Conservation (phyloP, 2,113 vertebrate species). For the Deroptyus accipitrinus region DNA sequence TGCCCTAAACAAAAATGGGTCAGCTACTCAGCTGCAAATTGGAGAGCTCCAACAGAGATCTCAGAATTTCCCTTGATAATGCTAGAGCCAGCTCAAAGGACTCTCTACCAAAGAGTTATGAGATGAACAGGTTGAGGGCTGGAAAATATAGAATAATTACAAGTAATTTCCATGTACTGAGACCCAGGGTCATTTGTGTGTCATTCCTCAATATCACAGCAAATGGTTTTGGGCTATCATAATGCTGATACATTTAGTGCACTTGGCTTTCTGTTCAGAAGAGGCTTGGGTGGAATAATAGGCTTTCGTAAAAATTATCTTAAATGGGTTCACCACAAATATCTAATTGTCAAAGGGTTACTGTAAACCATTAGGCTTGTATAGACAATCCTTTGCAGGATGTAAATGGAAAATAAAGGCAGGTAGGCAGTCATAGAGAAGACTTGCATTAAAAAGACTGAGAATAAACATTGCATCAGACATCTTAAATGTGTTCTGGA, state of each 20-base stretch:
- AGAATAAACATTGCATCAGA: slow-evolving; percentile 49
- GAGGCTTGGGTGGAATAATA: neutral
- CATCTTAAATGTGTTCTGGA: slow-evolving; percentile 33
- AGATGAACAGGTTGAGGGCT: neutral
- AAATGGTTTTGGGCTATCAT: slow-evolving; percentile 33
- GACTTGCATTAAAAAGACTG: neutral
- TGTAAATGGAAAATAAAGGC: slow-evolving; percentile 39
- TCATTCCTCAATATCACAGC: slow-evolving; percentile 46
- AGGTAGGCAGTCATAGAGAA: neutral
- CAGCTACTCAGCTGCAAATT: slow-evolving; percentile 25
- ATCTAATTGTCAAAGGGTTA: slow-evolving; percentile 16
- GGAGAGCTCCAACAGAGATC: slow-evolving; percentile 33
- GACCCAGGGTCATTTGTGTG: slow-evolving; percentile 3
- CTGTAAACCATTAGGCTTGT: slow-evolving; percentile 48
- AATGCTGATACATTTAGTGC: neutral
- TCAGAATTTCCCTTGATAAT: slow-evolving; percentile 26
- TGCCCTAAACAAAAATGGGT: slow-evolving; percentile 43
- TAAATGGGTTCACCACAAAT: neutral
- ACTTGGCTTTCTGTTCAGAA: slow-evolving; percentile 17
- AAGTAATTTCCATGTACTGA: slow-evolving; percentile 55
- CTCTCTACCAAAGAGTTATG: slow-evolving; percentile 12
- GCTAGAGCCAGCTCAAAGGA: slow-evolving; percentile 3
- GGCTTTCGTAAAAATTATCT: slow-evolving; percentile 5
- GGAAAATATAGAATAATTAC: slow-evolving; percentile 61
- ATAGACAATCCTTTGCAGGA: slow-evolving; percentile 7